A percentile compares a stretch with the other conserved stretches of the same genome.
Evolutionary conservation across 2,113 vertebrate genomes (phyloP).

Genomic region (Perccottus glenii): DNA sequence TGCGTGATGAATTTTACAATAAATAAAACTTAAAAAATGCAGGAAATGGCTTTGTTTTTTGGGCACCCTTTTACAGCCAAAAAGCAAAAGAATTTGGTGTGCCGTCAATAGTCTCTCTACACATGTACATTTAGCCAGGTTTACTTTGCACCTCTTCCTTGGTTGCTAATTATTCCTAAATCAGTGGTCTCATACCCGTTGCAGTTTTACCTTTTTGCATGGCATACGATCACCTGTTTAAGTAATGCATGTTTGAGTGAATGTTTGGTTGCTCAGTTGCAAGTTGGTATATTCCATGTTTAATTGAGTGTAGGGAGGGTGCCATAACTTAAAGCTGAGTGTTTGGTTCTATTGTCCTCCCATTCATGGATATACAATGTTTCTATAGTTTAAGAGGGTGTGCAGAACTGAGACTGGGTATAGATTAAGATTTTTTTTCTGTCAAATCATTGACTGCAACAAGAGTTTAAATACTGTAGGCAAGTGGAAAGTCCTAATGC

Average conservation of each 20-base stretch:
- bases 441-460: constrained; percentile 32
- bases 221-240: constrained; percentile 57
- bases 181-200: constrained; percentile 35
- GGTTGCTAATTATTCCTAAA: constrained; percentile 37
- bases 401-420: constrained; percentile 29
- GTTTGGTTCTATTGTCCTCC: constrained; percentile 40
- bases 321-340: constrained; percentile 41
- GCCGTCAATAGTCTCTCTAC: constrained; percentile 42
- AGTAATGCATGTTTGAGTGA: constrained; percentile 62
- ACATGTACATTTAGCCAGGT: constrained; percentile 50
- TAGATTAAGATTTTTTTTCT: constrained; percentile 28
- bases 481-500: constrained; percentile 51
- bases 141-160: constrained; percentile 54
- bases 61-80: constrained; percentile 60
- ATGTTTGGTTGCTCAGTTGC: constrained; percentile 33
- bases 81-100: constrained; percentile 46
- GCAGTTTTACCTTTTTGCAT: constrained; percentile 61
- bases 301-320: constrained; percentile 28
- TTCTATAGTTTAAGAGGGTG: constrained; percentile 28
- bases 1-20: constrained; percentile 48
- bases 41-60: constrained; percentile 44
- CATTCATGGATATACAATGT: constrained; percentile 21
- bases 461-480: constrained; percentile 62
- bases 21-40: constrained; percentile 41
- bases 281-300: constrained; percentile 18